phyloP scores from a whole-genome alignment of 2,113 vertebrate species.

The Semnopithecus entellus region DNA sequence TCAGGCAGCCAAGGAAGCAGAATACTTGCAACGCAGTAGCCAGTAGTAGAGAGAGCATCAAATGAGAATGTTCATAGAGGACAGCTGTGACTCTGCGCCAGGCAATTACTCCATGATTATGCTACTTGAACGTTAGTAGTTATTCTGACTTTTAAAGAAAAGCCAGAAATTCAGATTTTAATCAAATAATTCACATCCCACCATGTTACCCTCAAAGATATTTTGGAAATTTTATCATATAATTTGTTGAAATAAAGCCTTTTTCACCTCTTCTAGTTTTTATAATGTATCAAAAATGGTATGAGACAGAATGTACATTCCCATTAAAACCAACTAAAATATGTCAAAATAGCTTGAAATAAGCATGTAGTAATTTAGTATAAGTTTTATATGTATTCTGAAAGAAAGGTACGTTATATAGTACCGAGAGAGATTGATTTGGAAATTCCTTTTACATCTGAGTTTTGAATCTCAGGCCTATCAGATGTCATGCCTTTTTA shows the following conservation, averaged over 20 bases:
- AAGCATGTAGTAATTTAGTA: conserved; percentile 26
- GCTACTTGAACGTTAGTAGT: not conserved
- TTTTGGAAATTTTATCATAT: not conserved
- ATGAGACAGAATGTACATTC: not conserved
- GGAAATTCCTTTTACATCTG: not conserved
- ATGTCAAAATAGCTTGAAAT: not conserved
- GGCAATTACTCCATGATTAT: not conserved
- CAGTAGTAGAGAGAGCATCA: not conserved
- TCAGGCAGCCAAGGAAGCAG: not conserved
- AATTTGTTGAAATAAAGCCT: not conserved
- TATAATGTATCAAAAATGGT: not conserved
- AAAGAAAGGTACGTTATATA: not conserved
- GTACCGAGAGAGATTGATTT: not conserved
- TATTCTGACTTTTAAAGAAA: not conserved
- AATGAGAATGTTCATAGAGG: not conserved
- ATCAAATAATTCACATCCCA: not conserved
- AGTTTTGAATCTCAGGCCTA: not conserved
- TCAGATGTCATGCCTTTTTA: not conserved
- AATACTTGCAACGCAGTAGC: not conserved
- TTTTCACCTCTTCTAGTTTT: not conserved
- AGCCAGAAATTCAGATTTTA: not conserved
- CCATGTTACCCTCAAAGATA: not conserved
- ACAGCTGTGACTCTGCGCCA: not conserved
- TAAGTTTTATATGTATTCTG: not conserved
- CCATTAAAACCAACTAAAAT: conserved; percentile 1